These are phyloP conservation scores for Xiphophorus couchianus DNA, from an alignment of 2,113 vertebrate species.

Conservation along the genomic window DNA sequence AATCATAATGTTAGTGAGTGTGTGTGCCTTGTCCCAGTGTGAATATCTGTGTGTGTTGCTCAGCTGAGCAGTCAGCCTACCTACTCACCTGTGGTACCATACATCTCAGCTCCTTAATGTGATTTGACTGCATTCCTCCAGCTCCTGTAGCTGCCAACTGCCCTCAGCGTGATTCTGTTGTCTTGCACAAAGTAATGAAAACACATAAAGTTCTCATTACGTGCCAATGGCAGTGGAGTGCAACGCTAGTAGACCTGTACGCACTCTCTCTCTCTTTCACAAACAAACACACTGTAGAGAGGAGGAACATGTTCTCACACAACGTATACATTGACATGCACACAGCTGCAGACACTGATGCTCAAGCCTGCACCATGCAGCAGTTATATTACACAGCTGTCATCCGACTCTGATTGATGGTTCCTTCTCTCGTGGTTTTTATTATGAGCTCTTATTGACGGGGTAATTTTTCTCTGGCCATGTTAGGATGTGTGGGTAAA, in stretches of 20 bases:
- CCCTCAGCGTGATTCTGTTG: constrained; percentile 61
- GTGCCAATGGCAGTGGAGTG: constrained; percentile 58
- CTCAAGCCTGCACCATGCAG: constrained; percentile 38
- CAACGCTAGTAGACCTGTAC: constrained; percentile 32
- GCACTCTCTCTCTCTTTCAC: constrained; percentile 15
- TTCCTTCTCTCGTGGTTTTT: constrained; percentile 48
- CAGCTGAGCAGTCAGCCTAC: constrained; percentile 41
- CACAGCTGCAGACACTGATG: constrained; percentile 24
- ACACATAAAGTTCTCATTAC: constrained; percentile 76
- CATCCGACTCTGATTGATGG: constrained; percentile 67
- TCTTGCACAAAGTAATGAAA: constrained; percentile 76
- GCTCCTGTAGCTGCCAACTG: constrained; percentile 56
- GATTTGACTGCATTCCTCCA: constrained; percentile 68
- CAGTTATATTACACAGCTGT: constrained; percentile 66
- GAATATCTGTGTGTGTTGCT: constrained; percentile 24
- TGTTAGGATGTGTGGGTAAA: constrained; percentile 46
- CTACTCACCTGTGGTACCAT: constrained; percentile 62
- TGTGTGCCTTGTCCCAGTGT: constrained; percentile 5
- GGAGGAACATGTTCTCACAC: constrained; percentile 32
- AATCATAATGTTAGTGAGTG: background rate
- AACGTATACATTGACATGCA: constrained; percentile 22
- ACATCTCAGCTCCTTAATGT: constrained; percentile 71
- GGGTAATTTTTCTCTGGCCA: constrained; percentile 48
- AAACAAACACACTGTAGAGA: constrained; percentile 20
- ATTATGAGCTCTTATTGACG: constrained; percentile 64